Evolutionary conservation across 1,140 invertebrate species (phyloP), one percentile per base, ranked within the genome.

Genomic region (Dendroctonus valens): DNA sequence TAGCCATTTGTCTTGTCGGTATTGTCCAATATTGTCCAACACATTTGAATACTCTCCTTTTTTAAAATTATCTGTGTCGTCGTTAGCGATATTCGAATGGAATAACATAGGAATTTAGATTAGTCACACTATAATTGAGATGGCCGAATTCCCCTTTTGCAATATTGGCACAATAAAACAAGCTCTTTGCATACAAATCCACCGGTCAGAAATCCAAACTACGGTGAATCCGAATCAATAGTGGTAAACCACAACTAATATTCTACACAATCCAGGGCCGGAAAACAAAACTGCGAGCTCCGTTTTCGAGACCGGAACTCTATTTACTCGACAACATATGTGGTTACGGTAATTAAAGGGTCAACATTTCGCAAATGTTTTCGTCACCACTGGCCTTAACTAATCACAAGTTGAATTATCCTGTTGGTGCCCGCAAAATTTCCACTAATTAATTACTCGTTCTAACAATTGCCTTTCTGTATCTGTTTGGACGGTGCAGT

Each of bases 341-440:
- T 61, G 60, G 60, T 63, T 46, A 26, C 60, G 51, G 51, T 63
- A 63, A 63, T 63, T 63, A 63, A 63, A 63, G 60, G 46, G 40
- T 52, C 38, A 63, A 48, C 50, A 63, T 63, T 63, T 63, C 60
- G 41, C 50, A 63, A 63, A 63, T 63, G 60, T 63, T 63, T 63
- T 63, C 60, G 37, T 63, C 60, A 37, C 14, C 41, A 42, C 8
- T 52, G 41, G 42, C 46, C 55, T 60, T 0, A 58, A 65, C 63
- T 65, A 65, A 65, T 65, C 63, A 65, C 41, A 52, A 65, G 44
- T 58, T 50, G 44, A 65, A 65, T 65, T 51, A 59, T 58, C 54
- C 46, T n/a, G 48, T 65, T 65, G 49, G 42, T 14, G 48, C 46
- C 55, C 48, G 51, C 55, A 42, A 52, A 48, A 42, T 65, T 58